Conservation (phyloP, 2,797 vertebrate species). For the Gambelia wislizenii region DNA sequence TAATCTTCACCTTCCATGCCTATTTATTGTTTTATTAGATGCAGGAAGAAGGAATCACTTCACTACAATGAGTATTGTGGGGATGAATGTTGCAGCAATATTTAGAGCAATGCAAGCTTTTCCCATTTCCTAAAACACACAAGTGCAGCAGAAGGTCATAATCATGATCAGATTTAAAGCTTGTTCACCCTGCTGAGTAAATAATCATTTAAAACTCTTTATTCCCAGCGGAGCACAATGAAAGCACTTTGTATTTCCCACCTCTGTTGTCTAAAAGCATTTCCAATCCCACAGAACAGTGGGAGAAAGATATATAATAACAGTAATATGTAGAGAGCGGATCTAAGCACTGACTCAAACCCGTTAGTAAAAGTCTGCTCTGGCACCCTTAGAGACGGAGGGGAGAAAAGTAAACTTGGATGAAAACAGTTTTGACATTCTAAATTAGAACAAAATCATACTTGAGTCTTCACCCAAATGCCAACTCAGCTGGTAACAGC, state of each 20-base stretch:
- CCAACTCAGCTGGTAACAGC: background rate
- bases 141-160: slow-evolving; percentile 11
- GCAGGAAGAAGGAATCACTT: background rate
- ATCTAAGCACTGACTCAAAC: background rate
- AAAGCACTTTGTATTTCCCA: background rate
- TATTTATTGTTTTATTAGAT: background rate
- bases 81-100: background rate
- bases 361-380: background rate
- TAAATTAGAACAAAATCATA: background rate
- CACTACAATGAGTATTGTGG: background rate
- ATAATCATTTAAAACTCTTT: background rate
- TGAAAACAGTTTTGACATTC: background rate
- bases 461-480: background rate
- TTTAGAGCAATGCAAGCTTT: slow-evolving; percentile 7
- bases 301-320: slow-evolving; percentile 1
- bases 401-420: background rate
- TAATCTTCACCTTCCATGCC: background rate
- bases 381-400: background rate
- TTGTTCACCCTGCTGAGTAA: background rate
- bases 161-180: slow-evolving; percentile 27
- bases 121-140: background rate
- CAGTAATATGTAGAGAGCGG: background rate
- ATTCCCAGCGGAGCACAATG: slow-evolving; percentile 2
- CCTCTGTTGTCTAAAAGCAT: background rate
- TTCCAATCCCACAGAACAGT: background rate